Base-by-base conservation (phyloP, 2,797 vertebrate species). In the Paedocypris micromegethes region DNA sequence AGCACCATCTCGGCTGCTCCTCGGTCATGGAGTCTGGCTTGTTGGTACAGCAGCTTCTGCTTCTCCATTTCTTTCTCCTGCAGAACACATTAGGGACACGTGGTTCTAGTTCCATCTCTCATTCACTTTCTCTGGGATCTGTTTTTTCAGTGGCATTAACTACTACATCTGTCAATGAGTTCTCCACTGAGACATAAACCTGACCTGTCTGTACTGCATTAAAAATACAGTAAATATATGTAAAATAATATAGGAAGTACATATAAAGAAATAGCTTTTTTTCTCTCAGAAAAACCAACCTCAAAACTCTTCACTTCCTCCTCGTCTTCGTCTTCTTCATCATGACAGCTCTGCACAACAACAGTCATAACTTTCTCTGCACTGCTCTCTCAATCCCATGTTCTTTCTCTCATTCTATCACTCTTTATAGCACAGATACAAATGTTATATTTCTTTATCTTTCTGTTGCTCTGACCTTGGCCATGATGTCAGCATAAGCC, bases 31-130 rank as follows among this genome's bases (percentile, higher is more conserved):
- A 98, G 86, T 64, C 95, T 88, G 69, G 95, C 95, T 88, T 98
- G 95, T 72, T 98, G 95, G 81, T 98, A 98, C 2, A 98, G 82
- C 70, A 97, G 86, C 81, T 96, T 98, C 81, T 98, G 95, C 76
- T 98, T 98, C 85, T 98, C 95, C 95, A 97, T 97, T 85, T 98
- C 95, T 54, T 98, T 98, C 80, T 98, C 95, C 95, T 98, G 76
- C 6, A 63, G 37, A 9, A 60, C n/a, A 23, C 1, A 59, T 6
- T 82, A 77, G 86, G 86, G 80, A 57, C 23, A 23, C 23, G 23
- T 23, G 23, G 23, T 23, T 23, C 23, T 23, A 1, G 23, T 23
- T 23, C 23, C 23, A 23, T 23, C 23, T 23, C 23, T 23, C 23
- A 23, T 23, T 23, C 23, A 23, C 23, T 23, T 23, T 23, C 23